Conservation (phyloP, 2,888 invertebrate species). For the Xestia sexstrigata region DNA sequence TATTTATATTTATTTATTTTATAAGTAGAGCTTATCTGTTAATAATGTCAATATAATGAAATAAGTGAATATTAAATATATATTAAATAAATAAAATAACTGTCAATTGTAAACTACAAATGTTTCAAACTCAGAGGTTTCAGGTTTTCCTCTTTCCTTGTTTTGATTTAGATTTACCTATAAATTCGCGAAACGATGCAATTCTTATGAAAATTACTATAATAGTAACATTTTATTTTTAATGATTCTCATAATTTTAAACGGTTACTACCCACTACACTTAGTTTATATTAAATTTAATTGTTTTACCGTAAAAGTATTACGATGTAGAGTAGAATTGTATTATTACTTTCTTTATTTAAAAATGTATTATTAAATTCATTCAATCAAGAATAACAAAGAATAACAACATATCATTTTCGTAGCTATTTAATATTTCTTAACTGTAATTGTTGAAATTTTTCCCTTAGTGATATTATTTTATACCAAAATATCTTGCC, state of each 20-base stretch:
- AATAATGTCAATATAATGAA: not conserved
- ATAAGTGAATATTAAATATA: not conserved
- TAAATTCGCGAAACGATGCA: slow-evolving; percentile 10
- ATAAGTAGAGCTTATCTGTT: slow-evolving; percentile 5
- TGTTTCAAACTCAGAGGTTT: slow-evolving; percentile 3
- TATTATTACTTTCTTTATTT: slow-evolving; percentile 61
- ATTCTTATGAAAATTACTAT: slow-evolving; percentile 34
- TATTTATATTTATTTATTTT: too few species aligned
- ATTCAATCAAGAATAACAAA: slow-evolving; percentile 84
- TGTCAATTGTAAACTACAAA: slow-evolving; percentile 14
- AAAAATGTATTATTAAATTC: slow-evolving; percentile 47
- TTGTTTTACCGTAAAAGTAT: slow-evolving; percentile 84
- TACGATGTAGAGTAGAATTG: slow-evolving; percentile 78
- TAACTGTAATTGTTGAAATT: slow-evolving; percentile 42
- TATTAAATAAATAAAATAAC: slow-evolving; percentile 9
- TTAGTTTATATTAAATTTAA: slow-evolving; percentile 51
- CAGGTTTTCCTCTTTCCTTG: slow-evolving; percentile 49
- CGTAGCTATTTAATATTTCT: slow-evolving; percentile 58
- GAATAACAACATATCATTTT: slow-evolving; percentile 88
- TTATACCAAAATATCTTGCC: slow-evolving; percentile 71
- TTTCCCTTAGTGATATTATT: slow-evolving; percentile 60
- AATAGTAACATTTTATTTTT: slow-evolving; percentile 48
- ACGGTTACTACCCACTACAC: slow-evolving; percentile 16
- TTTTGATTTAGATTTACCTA: slow-evolving; percentile 12
- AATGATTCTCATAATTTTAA: slow-evolving; percentile 61